Conservation (phyloP, 2,888 invertebrate species). For the Salticus scenicus region DNA sequence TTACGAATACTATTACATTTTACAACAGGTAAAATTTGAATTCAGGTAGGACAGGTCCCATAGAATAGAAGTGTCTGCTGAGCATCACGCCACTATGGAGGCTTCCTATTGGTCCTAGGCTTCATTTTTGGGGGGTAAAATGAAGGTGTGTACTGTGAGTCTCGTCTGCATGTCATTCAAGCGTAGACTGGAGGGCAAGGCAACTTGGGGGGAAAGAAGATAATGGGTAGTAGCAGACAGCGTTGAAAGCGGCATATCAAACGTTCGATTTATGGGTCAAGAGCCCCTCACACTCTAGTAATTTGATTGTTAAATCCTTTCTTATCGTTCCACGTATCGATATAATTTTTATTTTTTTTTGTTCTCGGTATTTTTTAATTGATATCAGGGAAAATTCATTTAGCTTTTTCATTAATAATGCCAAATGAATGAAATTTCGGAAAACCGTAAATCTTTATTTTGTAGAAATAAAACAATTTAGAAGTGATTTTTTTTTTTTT, state of each 20-base stretch:
- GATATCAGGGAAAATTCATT: no score
- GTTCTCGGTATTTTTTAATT: no score
- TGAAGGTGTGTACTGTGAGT: constrained; percentile 53
- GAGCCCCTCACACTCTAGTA: neutral
- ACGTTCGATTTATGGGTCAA: constrained; percentile 17
- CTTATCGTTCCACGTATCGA: no score
- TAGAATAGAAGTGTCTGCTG: constrained; percentile 21
- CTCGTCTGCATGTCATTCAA: constrained; percentile 52
- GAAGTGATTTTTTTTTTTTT: no score
- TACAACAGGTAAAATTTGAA: constrained; percentile 20
- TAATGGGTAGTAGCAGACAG: constrained; percentile 11
- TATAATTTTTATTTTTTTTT: no score
- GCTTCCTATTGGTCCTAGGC: constrained; percentile 35
- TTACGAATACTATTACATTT: neutral
- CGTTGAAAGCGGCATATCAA: constrained; percentile 1
- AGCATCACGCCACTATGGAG: constrained; percentile 59
- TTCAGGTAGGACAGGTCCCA: neutral
- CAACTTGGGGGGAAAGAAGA: neutral
- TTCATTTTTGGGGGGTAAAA: constrained; percentile 21
- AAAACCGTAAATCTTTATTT: no score
- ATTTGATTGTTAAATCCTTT: no score
- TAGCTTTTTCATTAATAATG: no score
- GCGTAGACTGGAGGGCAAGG: constrained; percentile 29
- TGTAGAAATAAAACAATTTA: no score
- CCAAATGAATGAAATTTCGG: no score